A percentile compares a stretch with the other conserved stretches of the same genome.
Evolutionary conservation across 2,113 vertebrate species (phyloP).

Genomic region (Melanerpes aurifrons): DNA sequence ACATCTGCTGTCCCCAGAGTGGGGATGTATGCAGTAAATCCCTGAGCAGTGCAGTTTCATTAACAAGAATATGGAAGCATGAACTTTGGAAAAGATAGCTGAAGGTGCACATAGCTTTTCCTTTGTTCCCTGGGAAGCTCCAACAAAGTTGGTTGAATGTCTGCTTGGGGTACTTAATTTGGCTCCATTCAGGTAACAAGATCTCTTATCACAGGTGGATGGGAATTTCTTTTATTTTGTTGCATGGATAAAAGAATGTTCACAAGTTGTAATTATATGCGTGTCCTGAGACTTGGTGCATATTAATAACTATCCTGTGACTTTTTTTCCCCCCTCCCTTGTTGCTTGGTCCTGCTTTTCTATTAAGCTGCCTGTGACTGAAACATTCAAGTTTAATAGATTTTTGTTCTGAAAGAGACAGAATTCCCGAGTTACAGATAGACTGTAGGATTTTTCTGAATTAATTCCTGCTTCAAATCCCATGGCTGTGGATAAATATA

Average conservation of each 20-base stretch:
- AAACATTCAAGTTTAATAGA: slow-evolving; percentile 62
- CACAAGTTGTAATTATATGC: slow-evolving; percentile 49
- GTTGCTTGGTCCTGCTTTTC: slow-evolving; percentile 58
- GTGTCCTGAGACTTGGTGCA: slow-evolving; percentile 38
- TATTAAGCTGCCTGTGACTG: slow-evolving; percentile 61
- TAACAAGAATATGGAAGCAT: neutral
- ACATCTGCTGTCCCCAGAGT: neutral
- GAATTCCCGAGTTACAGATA: slow-evolving; percentile 45
- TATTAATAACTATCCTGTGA: slow-evolving; percentile 70
- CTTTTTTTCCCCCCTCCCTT: slow-evolving; percentile 23
- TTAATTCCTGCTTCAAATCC: slow-evolving; percentile 65
- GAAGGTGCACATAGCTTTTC: neutral
- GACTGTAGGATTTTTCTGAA: slow-evolving; percentile 54
- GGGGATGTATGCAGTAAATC: neutral
- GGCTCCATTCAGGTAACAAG: neutral
- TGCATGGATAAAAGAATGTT: slow-evolving; percentile 22
- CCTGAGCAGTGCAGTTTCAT: neutral
- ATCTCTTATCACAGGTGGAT: neutral
- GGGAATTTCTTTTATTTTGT: slow-evolving; percentile 28
- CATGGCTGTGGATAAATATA: slow-evolving; percentile 63
- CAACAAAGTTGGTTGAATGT: neutral
- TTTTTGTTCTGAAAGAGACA: slow-evolving; percentile 55
- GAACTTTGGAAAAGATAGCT: neutral
- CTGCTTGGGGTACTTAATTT: neutral
- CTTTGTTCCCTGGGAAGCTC: neutral